A percentile compares a stretch with the other conserved stretches of the same genome.
These are phyloP conservation scores for Abscondita cerata DNA, from an alignment of 2,888 invertebrate species.

Conservation along the genomic window DNA sequence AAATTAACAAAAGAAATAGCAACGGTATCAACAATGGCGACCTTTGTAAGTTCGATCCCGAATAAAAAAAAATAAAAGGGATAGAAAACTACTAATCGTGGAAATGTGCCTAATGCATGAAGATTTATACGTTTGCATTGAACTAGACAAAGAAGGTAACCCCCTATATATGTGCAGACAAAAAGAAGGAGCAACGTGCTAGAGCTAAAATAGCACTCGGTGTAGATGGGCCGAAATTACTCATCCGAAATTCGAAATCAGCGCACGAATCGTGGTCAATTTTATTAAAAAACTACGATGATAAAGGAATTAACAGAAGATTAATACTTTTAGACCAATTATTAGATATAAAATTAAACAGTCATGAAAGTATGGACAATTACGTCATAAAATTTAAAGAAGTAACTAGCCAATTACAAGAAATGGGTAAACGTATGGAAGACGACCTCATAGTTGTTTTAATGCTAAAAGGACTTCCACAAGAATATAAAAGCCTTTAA, in stretches of 20 bases:
- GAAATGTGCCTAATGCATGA: neutral
- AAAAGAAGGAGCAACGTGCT: neutral
- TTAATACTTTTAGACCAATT: neutral
- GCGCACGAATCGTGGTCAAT: neutral
- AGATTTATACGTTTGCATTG: neutral
- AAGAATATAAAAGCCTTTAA: neutral
- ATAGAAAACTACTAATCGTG: neutral
- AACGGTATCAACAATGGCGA: no score
- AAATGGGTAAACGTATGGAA: slow-evolving; percentile 5
- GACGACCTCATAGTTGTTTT: neutral
- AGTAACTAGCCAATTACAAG: slow-evolving; percentile 1
- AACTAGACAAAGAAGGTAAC: neutral
- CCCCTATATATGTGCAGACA: neutral
- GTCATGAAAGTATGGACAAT: neutral
- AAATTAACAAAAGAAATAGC: no score
- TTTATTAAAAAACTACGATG: slow-evolving; percentile 2
- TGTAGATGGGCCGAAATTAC: neutral
- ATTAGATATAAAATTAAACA: neutral
- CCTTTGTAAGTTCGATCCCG: no score
- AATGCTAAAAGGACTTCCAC: neutral
- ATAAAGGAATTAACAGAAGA: slow-evolving; percentile 9
- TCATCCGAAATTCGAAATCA: neutral
- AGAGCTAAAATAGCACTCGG: neutral
- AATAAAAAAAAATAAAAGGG: no score
- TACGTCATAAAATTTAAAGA: slow-evolving; percentile 3